phyloP scores from a whole-genome alignment of 2,888 invertebrate genomes.

The Matsumyia berberina region DNA sequence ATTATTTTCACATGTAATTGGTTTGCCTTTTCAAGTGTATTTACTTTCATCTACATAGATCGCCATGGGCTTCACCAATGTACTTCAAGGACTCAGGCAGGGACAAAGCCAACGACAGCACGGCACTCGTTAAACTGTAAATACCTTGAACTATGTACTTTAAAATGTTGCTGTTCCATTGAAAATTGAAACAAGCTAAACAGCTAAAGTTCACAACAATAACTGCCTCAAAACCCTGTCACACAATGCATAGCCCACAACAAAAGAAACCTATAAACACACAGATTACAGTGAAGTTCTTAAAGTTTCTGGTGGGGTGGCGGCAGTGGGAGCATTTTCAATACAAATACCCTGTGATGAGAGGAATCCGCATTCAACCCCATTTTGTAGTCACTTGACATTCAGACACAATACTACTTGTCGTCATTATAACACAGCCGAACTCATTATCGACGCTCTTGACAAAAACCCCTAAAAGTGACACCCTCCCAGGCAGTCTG shows the following conservation, averaged over 20 bases:
- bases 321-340: too few relatives aligned
- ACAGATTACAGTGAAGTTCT: background rate
- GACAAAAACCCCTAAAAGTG: constrained; percentile 4
- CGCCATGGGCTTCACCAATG: too few relatives aligned
- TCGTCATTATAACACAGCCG: constrained; percentile 18
- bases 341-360: background rate
- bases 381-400: constrained; percentile 10
- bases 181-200: background rate
- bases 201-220: background rate
- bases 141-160: too few relatives aligned
- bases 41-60: too few relatives aligned
- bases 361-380: background rate
- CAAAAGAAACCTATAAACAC: background rate
- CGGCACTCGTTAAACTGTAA: too few relatives aligned
- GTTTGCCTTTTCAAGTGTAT: too few relatives aligned
- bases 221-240: background rate
- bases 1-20: too few relatives aligned
- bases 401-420: constrained; percentile 33
- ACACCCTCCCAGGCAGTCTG: constrained; percentile 31
- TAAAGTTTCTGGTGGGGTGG: background rate
- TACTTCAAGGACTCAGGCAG: too few relatives aligned
- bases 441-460: constrained; percentile 20
- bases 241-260: background rate
- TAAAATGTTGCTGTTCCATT: too few relatives aligned
- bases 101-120: too few relatives aligned